Conservation (phyloP, 1,140 invertebrate species). For the Lutraria rhynchaena region DNA sequence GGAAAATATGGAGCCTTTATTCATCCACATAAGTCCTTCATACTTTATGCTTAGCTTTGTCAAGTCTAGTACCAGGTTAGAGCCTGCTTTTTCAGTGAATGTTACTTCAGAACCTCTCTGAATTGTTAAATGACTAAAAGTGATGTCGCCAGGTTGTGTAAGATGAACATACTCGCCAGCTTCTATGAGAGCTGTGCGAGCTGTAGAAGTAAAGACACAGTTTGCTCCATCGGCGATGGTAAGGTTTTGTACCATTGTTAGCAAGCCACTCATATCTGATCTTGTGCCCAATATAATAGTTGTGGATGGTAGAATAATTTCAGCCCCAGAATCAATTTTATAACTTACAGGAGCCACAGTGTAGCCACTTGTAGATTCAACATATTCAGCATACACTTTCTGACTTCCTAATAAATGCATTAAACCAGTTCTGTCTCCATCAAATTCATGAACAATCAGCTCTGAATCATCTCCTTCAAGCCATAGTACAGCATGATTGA, state of each 20-base stretch:
- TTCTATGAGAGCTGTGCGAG: conserved; percentile 72
- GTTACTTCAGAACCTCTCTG: conserved; percentile 69
- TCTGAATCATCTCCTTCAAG: conserved; percentile 64
- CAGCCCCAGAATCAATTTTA: conserved; percentile 66
- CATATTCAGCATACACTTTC: conserved; percentile 70
- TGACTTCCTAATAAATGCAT: conserved; percentile 70
- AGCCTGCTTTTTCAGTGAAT: conserved; percentile 62
- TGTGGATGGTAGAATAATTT: conserved; percentile 71
- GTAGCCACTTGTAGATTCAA: conserved; percentile 70
- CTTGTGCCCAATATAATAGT: conserved; percentile 72
- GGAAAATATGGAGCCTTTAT: conserved; percentile 67
- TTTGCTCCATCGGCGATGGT: conserved; percentile 72
- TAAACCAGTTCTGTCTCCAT: conserved; percentile 72
- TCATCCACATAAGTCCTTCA: conserved; percentile 67
- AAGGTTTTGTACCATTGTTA: conserved; percentile 73
- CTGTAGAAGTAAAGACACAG: conserved; percentile 68
- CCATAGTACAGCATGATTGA: conserved; percentile 69
- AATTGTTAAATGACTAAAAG: conserved; percentile 65
- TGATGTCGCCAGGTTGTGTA: conserved; percentile 70
- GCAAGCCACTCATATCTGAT: conserved; percentile 64
- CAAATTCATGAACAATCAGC: conserved; percentile 71
- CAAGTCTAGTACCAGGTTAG: conserved; percentile 62
- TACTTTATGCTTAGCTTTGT: conserved; percentile 69
- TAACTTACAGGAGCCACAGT: conserved; percentile 76
- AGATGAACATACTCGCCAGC: conserved; percentile 64